Base-by-base conservation (phyloP, 2,888 invertebrate species). In the Acrocyrtus sp. region DNA sequence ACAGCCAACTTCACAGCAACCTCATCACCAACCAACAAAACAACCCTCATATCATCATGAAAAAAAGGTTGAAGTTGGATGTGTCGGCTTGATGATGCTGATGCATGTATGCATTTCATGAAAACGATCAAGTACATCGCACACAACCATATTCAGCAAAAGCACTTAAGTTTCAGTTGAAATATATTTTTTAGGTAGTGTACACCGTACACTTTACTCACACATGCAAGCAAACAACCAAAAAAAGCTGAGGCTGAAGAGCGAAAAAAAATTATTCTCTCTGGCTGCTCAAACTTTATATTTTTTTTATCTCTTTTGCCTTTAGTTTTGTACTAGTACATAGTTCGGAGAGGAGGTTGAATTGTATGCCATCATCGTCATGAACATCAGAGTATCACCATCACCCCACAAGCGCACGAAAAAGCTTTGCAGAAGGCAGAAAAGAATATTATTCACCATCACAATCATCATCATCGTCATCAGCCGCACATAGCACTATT, bases 381-480 rank as follows among this genome's bases (percentile, higher is more conserved):
- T 54, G 47, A 67, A 51, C 60, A 67, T 57, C 58, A n/a, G n/a
- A 68, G 26, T 58, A 29, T 58, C 54, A 54, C 39, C 34, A 69
- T 69, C 68, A 69, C 68, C 68, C 68, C 68, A 69, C 68, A 69
- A n/a, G 68, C 68, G 68, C 61, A 69, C 68, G 61, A 69, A 68
- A 69, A 61, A 34, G 54, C 53, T 54, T 12, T 26, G 39, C 17
- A 21, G 48, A 47, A 62, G 50, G 51, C 41, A 63, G 39, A 63
- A 54, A 26, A 67, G 57, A 47, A 24, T 34, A 62, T 70, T 70
- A 70, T 70, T 70, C 70, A 62, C 56, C 63, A 63, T 63, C 39
- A 54, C 51, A 26, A 48, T 45, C 53, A 63, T 45, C 26, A 54
- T 54, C 26, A 63, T 63, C 63, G 54, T 45, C 63, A 51, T 53